These are phyloP conservation scores for Sebastes goodei DNA, from an alignment of 2,797 vertebrate species.

Conservation along the genomic window DNA sequence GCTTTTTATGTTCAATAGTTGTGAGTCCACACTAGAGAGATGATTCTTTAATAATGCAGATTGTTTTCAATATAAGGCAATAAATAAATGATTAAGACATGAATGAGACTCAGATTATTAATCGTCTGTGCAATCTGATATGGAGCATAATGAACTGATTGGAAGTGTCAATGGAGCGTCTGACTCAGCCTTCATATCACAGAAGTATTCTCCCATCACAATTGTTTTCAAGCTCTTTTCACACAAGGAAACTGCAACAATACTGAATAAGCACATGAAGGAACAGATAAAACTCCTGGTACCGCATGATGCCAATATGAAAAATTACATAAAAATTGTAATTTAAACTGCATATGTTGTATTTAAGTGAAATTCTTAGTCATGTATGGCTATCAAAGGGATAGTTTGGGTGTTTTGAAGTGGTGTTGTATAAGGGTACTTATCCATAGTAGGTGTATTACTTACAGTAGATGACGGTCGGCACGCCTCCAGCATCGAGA, in stretches of 20 bases:
- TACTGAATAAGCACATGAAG: not conserved
- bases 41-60: not conserved
- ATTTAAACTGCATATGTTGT: not conserved
- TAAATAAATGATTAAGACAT: conserved; percentile 33
- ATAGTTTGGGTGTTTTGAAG: not conserved
- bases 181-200: not conserved
- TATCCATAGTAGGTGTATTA: not conserved
- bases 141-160: conserved; percentile 21
- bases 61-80: not conserved
- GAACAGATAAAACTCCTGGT: not conserved
- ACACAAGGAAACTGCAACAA: not conserved
- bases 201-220: not conserved
- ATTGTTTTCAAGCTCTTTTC: conserved; percentile 1
- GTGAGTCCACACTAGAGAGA: not conserved
- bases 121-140: conserved; percentile 29
- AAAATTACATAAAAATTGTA: not conserved
- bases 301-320: not conserved
- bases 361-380: not conserved
- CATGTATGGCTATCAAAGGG: not conserved
- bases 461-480: not conserved
- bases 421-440: not conserved
- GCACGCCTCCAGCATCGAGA: not conserved
- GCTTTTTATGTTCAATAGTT: not conserved
- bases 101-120: conserved; percentile 8
- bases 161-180: conserved; percentile 8